phyloP scores from a whole-genome alignment of 1,140 invertebrate species.

The Bilobella aurantiaca region DNA sequence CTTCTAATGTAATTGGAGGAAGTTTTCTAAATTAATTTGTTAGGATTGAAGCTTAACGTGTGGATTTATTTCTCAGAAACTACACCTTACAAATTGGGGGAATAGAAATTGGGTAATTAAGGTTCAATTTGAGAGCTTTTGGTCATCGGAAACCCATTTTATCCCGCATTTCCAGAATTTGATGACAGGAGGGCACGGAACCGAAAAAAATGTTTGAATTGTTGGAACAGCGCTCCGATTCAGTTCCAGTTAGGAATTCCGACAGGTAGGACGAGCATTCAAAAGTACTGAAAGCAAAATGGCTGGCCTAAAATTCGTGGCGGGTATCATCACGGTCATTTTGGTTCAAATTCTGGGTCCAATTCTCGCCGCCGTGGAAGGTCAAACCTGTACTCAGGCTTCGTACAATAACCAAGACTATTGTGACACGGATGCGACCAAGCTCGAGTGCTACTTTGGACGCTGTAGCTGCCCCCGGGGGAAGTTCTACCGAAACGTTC shows the following conservation, averaged over 20 bases:
- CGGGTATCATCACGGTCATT: not conserved
- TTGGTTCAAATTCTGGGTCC: not conserved
- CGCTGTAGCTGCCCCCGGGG: not conserved
- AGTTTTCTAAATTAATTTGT: not conserved
- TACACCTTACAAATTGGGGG: not conserved
- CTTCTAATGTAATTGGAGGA: not conserved
- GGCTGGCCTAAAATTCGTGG: not conserved
- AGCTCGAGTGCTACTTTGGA: not conserved
- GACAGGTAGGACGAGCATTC: too few species aligned
- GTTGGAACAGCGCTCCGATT: too few species aligned
- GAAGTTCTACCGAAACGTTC: not conserved
- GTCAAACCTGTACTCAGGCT: not conserved
- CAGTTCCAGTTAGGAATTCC: too few species aligned
- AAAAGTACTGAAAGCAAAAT: too few species aligned
- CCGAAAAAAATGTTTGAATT: not conserved
- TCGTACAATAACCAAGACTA: not conserved
- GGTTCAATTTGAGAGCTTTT: not conserved
- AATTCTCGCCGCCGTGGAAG: not conserved
- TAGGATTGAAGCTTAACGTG: not conserved
- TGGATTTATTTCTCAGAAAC: not conserved
- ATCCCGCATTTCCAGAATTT: not conserved
- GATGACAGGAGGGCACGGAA: not conserved
- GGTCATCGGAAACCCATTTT: not conserved
- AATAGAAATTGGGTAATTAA: slow-evolving; percentile 6
- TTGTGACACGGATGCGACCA: not conserved